Base-by-base conservation (phyloP, 2,888 invertebrate species). In the Ormyrus nitidulus region DNA sequence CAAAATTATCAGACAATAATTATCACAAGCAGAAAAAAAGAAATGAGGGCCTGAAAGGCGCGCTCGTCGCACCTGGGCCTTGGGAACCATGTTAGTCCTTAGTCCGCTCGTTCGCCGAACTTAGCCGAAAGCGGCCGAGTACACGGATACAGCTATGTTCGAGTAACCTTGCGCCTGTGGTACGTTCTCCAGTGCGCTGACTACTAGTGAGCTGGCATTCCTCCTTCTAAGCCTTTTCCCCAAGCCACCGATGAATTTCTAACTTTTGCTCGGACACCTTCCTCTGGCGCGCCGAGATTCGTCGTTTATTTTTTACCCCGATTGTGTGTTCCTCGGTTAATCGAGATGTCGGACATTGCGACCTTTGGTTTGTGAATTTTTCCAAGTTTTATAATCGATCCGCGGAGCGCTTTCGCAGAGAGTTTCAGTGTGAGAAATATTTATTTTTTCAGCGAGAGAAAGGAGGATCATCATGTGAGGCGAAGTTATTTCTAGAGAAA, bases 101-200 rank as follows among this genome's bases (percentile, higher is more conserved):
- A 54, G 54, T 54, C 70, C 58, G 68, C 34, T 74, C 68, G 65
- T 59, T 70, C 54, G n/a, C 70, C 79, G 79, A 79, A 70, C 74
- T 13, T 13, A 66, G 6, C 79, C 79, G 79, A 79, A 48, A 11
- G 44, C 9, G 34, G 48, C 74, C 79, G 79, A 79, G 48, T 49
- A 51, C 58, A 56, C 13, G 11, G 70, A 70, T 46, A 59, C 65
- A 65, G 59, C 49, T 70, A 64, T 13, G 7, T 6, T 34, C 73
- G 49, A 13, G 3, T 4, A 65, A 8, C 19, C 34, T 34, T 34
- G 8, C n/a, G 54, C 62, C 58, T 56, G 53, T 51, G 56, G 59
- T n/a, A 34, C 53, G 51, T 62, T 75, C 70, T 44, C 59, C 70
- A 59, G 69, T 56, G 59, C 49, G 54, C 64, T 65, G 70, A 11